Conservation (phyloP, 2,113 vertebrate species). For the Cynoglossus semilaevis region DNA sequence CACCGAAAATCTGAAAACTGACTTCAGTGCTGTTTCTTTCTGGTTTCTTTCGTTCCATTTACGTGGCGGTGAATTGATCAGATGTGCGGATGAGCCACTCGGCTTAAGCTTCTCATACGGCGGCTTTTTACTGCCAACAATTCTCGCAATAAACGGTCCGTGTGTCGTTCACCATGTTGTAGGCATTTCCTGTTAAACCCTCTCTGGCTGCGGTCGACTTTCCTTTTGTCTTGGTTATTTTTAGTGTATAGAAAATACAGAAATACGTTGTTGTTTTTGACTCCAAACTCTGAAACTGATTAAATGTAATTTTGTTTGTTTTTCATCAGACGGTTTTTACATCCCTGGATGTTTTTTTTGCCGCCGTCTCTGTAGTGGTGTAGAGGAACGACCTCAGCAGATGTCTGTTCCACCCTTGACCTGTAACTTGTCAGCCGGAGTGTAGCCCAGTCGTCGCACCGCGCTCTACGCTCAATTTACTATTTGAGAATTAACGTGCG, state of each 20-base stretch:
- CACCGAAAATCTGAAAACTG: constrained; percentile 1
- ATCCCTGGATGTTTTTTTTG: too few relatives aligned
- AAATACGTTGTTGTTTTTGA: too few relatives aligned
- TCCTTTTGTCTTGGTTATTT: constrained; percentile 7
- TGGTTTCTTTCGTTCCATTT: constrained; percentile 8
- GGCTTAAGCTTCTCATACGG: constrained; percentile 12
- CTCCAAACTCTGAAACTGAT: too few relatives aligned
- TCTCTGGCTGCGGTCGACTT: not conserved
- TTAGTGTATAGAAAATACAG: too few relatives aligned
- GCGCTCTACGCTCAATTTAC: not conserved
- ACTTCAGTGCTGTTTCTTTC: constrained; percentile 3
- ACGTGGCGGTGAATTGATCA: constrained; percentile 24
- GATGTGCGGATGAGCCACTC: constrained; percentile 1
- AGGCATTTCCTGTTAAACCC: not conserved
- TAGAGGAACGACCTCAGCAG: constrained; percentile 16
- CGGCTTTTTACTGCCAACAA: constrained; percentile 8
- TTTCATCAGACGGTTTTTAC: too few relatives aligned
- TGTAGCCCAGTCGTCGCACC: not conserved
- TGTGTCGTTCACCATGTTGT: constrained; percentile 1
- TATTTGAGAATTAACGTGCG: not conserved
- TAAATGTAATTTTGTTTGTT: too few relatives aligned
- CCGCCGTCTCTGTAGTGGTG: too few relatives aligned
- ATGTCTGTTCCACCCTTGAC: constrained; percentile 16
- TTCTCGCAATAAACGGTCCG: constrained; percentile 15
- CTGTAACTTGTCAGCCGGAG: not conserved